Base-by-base conservation (phyloP, 1,140 invertebrate species). In the Trichoplusia ni region DNA sequence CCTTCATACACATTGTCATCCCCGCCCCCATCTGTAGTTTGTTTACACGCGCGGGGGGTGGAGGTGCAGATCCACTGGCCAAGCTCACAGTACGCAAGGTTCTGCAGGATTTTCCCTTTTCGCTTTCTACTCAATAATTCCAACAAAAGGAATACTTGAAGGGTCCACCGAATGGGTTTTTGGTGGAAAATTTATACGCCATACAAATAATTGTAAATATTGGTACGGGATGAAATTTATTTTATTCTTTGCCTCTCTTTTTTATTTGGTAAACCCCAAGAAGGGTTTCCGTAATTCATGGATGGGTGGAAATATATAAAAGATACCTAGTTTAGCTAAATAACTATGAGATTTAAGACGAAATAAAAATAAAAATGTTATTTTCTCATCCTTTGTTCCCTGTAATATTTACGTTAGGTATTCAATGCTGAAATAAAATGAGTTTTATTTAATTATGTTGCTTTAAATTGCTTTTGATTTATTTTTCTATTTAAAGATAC, bases 81-180 rank as follows among this genome's bases (percentile, higher is more conserved):
- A 54, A 18, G 27, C 25, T 16, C n/a, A 49, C 7, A 31, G 46
- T n/a, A 65, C 42, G 53, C 46, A 62, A 63, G 62, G 47, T 42
- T 54, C 54, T 47, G 33, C 25, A 58, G 65, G 60, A 66, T 71
- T 71, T 66, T 66, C 61, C 65, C 64, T 73, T 70, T 76, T 68
- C 65, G 54, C 65, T 71, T 74, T 71, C 64, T 69, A 67, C 64
- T 68, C 66, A 67, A 71, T 75, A 75, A 69, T 71, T 63, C 49
- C 42, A 66, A 71, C 67, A 69, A 78, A 73, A 68, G 59, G 60
- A 65, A 69, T 69, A 58, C 61, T 70, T 58, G 53, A 75, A 70
- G 46, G 59, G 59, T 42, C 46, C 49, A 66, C 18, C 47, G 67
- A 54, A 61, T 58, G 33, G 47, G 54, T 40, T 49, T 63, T 70